phyloP scores from a whole-genome alignment of 2,888 invertebrate genomes.

The Taenaris catops region DNA sequence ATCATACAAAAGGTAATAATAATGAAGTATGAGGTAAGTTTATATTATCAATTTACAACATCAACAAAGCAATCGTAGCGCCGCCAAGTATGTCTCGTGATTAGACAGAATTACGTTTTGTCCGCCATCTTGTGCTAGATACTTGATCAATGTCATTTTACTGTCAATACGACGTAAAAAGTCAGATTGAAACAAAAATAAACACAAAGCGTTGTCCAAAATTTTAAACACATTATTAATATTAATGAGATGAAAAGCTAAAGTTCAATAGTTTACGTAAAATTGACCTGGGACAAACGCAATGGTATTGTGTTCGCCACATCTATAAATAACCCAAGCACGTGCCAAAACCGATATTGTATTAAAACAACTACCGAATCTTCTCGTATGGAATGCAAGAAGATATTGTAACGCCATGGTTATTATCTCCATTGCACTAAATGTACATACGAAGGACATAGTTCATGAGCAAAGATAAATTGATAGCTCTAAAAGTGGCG shows the following conservation, averaged over 20 bases:
- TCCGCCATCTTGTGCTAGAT: conserved; percentile 60
- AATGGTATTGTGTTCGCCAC: conserved; percentile 15
- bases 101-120: conserved; percentile 29
- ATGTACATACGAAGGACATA: too few species aligned
- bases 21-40: too few species aligned
- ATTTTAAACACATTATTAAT: background rate
- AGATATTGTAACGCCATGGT: conserved; percentile 17
- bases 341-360: too few species aligned
- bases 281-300: background rate
- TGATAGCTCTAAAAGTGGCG: too few species aligned
- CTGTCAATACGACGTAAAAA: conserved; percentile 65
- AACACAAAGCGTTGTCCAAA: conserved; percentile 13
- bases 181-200: conserved; percentile 23
- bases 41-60: too few species aligned
- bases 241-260: too few species aligned
- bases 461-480: too few species aligned
- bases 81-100: conserved; percentile 59
- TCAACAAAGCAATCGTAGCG: conserved; percentile 45
- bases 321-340: conserved; percentile 68
- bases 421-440: too few species aligned
- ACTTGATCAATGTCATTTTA: conserved; percentile 62
- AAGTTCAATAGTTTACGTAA: too few species aligned
- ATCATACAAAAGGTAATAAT: too few species aligned
- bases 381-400: too few species aligned
- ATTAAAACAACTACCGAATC: too few species aligned